phyloP scores from a whole-genome alignment of 2,113 vertebrate species.

The Gymnobelideus leadbeateri region DNA sequence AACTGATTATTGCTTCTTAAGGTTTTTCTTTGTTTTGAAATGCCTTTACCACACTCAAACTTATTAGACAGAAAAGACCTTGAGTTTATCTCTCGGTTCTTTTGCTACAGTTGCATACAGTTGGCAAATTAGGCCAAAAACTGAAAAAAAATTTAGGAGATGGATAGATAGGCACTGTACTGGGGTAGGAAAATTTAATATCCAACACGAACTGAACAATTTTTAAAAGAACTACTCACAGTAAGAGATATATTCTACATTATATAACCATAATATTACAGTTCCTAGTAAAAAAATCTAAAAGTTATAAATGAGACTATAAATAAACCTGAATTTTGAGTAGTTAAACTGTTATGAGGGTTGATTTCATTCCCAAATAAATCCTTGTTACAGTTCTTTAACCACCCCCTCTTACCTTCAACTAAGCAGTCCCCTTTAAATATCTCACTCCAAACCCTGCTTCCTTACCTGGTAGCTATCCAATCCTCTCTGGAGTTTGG shows the following conservation, averaged over 20 bases:
- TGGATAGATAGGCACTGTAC: not conserved
- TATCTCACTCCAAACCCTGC: not conserved
- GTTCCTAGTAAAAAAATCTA: slow-evolving; percentile 3
- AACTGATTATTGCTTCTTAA: not conserved
- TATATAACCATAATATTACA: too few species aligned
- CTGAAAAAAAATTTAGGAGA: not conserved
- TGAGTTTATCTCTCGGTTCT: not conserved
- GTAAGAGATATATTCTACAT: not conserved
- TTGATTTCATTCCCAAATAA: not conserved
- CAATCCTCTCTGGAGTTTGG: slow-evolving; percentile 94
- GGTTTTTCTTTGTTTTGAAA: slow-evolving; percentile 20
- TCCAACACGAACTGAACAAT: not conserved
- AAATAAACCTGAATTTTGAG: not conserved
- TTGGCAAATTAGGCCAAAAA: not conserved
- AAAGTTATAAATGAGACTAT: not conserved
- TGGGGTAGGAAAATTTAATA: not conserved
- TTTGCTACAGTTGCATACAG: not conserved
- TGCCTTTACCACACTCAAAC: slow-evolving; percentile 8
- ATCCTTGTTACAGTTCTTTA: too few species aligned
- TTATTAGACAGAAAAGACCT: slow-evolving; percentile 34
- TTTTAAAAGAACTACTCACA: slow-evolving; percentile 26
- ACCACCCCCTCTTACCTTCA: not conserved
- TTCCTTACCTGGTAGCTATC: slow-evolving; percentile 97
- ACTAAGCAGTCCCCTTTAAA: slow-evolving; percentile 2
- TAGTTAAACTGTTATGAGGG: not conserved